phyloP scores from a whole-genome alignment of 2,113 vertebrate species.

The Cygnus buccinator region DNA sequence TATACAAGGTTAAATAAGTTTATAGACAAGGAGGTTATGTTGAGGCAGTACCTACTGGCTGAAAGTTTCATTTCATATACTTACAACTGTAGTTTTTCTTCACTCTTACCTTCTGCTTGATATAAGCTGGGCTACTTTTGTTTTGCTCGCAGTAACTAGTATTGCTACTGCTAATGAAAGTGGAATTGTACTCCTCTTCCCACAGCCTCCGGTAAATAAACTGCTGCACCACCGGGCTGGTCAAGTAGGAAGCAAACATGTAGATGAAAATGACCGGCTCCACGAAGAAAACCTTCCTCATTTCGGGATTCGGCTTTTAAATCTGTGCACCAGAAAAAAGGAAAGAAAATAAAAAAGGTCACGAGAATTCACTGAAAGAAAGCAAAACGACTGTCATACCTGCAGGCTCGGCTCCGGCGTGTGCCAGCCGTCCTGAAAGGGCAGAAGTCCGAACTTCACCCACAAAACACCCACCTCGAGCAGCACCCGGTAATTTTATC shows the following conservation, averaged over 20 bases:
- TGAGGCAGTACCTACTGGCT: not conserved
- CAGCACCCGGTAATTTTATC: too few relatives aligned
- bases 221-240: conserved; percentile 82
- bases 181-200: conserved; percentile 84
- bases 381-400: not conserved
- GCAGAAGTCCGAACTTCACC: too few relatives aligned
- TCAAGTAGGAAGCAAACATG: conserved; percentile 80
- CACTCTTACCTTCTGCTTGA: conserved; percentile 78
- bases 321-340: not conserved
- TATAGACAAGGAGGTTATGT: not conserved
- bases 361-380: rapidly evolving
- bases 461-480: too few relatives aligned
- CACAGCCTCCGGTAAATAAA: conserved; percentile 90
- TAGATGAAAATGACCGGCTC: conserved; percentile 89
- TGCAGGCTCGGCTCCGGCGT: too few relatives aligned
- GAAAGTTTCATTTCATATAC: not conserved
- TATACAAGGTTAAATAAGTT: not conserved
- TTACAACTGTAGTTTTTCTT: not conserved
- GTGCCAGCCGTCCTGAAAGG: too few relatives aligned
- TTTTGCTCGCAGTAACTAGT: conserved; percentile 79
- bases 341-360: not conserved
- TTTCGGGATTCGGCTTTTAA: conserved; percentile 14
- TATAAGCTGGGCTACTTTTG: conserved; percentile 69
- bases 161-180: conserved; percentile 72
- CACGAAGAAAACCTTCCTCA: conserved; percentile 82